These are phyloP conservation scores for Strigops habroptila DNA, from an alignment of 2,113 vertebrate species.

Conservation along the genomic window DNA sequence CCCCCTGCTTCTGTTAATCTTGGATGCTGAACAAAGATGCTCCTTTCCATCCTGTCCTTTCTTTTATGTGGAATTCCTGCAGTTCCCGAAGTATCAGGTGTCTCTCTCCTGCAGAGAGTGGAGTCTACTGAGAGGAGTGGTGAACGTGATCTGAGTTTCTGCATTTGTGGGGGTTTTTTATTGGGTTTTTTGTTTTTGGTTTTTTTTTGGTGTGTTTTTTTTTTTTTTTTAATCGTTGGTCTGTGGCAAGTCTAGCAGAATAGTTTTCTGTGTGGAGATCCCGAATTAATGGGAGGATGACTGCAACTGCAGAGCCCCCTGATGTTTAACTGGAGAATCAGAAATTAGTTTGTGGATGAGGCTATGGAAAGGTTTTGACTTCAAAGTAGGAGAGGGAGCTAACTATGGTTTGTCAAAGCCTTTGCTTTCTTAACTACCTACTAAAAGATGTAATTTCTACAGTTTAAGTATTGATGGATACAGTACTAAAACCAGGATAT, in stretches of 20 bases:
- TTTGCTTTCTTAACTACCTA: background rate
- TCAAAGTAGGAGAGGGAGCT: background rate
- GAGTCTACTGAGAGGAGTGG: rapidly evolving
- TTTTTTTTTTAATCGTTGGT: background rate
- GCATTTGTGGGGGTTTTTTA: background rate
- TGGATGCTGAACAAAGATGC: background rate
- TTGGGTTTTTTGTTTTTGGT: background rate
- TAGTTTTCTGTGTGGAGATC: background rate
- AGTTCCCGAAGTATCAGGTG: background rate
- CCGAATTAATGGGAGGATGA: background rate
- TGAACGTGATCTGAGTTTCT: rapidly evolving
- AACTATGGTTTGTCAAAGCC: background rate
- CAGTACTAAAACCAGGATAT: background rate
- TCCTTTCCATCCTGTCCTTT: background rate
- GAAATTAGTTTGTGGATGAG: background rate
- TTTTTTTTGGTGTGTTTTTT: rapidly evolving
- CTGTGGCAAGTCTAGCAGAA: background rate
- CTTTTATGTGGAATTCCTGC: background rate
- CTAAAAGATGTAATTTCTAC: background rate
- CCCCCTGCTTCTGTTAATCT: background rate
- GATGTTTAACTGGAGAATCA: background rate
- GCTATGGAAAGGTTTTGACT: background rate
- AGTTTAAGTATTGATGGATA: background rate
- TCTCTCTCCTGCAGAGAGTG: background rate
- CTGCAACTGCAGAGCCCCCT: background rate